Evolutionary conservation across 64 coral and sea anemone genomes (phyloP).

Genomic region (Orbicella faveolata): DNA sequence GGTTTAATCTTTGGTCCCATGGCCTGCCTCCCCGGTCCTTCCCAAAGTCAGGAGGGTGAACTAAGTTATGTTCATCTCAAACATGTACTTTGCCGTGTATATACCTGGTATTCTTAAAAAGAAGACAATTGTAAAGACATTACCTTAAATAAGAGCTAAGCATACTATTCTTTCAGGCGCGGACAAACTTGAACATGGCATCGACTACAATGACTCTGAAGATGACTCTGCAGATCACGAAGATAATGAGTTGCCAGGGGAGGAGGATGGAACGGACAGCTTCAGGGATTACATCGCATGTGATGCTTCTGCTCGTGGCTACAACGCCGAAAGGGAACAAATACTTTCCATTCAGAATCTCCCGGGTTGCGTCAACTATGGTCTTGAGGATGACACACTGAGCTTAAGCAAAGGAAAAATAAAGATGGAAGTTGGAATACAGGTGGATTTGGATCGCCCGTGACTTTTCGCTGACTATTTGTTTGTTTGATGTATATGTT

Average conservation of each 20-base stretch:
- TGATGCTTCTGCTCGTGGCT: background rate
- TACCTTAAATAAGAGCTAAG: no score
- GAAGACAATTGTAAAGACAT: background rate
- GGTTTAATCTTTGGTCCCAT: no score
- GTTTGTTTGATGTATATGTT: background rate
- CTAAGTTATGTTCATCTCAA: no score
- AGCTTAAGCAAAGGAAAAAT: background rate
- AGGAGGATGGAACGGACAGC: slow-evolving; percentile 33
- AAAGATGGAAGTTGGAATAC: slow-evolving; percentile 37
- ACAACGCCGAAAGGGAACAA: background rate
- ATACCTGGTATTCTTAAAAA: background rate
- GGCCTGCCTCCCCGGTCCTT: no score
- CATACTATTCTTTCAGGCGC: slow-evolving; percentile 8
- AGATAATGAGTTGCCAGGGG: background rate
- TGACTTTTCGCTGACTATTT: background rate
- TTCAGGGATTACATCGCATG: slow-evolving; percentile 1
- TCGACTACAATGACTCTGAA: slow-evolving; percentile 43
- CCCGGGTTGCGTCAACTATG: slow-evolving; percentile 35
- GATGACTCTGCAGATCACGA: slow-evolving; percentile 1
- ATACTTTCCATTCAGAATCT: slow-evolving; percentile 34
- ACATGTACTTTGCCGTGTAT: background rate
- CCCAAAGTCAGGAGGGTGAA: no score
- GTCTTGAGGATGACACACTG: slow-evolving; percentile 1
- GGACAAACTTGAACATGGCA: slow-evolving; percentile 59
- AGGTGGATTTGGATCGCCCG: slow-evolving; percentile 21